A percentile compares a stretch with the other conserved stretches of the same genome.
These are phyloP conservation scores for Plotosus lineatus DNA, from an alignment of 2,113 vertebrate species.

Conservation along the genomic window DNA sequence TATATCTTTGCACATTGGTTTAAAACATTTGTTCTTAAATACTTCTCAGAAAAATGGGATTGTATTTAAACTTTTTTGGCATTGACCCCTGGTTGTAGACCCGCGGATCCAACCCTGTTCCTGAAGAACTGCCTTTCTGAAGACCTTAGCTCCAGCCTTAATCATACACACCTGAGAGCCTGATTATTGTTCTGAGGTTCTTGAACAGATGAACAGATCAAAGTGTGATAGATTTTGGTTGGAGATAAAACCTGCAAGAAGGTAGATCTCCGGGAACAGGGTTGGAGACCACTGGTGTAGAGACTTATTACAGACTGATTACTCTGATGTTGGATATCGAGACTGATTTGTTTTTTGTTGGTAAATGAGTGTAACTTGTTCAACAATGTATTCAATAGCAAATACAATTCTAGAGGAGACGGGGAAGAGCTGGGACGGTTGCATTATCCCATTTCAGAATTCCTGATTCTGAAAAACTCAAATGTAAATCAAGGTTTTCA, in stretches of 20 bases:
- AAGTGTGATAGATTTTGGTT: no score
- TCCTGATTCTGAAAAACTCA: background rate
- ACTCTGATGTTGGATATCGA: background rate
- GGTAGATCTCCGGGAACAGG: no score
- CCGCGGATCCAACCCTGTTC: no score
- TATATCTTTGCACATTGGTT: background rate
- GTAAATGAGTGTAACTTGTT: background rate
- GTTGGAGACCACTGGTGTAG: background rate
- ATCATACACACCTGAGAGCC: no score
- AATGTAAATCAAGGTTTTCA: background rate
- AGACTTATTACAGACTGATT: background rate
- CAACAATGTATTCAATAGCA: background rate
- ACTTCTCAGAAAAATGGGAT: background rate
- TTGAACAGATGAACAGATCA: no score
- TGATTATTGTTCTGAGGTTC: no score
- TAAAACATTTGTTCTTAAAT: background rate
- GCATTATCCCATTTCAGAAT: background rate
- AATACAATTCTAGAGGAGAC: no score
- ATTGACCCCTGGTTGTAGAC: background rate
- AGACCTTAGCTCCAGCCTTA: no score
- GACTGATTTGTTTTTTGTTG: background rate
- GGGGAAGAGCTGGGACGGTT: background rate
- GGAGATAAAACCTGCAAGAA: no score
- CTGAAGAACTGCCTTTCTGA: background rate
- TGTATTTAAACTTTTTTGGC: no score